Base-by-base conservation (phyloP, 2,888 invertebrate genomes). In the Fabriciana adippe region DNA sequence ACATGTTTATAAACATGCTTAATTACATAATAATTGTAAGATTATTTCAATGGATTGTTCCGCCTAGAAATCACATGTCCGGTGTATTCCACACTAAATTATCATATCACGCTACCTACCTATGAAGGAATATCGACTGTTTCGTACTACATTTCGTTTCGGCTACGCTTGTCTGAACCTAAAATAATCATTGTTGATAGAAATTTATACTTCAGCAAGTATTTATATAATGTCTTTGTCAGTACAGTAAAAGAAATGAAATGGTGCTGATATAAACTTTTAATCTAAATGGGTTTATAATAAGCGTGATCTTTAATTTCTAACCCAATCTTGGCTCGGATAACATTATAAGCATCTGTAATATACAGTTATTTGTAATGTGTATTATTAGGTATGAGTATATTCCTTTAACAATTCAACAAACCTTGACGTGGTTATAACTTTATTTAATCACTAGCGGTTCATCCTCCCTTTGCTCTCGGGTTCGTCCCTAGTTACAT, bases 51-150 rank as follows among this genome's bases (percentile, higher is more conserved):
- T 61, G 8, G 35, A 53, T 61, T 55, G 75, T 81, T 78, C 80
- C 81, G 78, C 64, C 79, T 82, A 81, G 84, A 83, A 84, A 84
- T 76, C 77, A 66, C 53, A 61, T 72, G 71, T 77, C 73, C 76
- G 78, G 66, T 72, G 57, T 15, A 67, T 73, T 76, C 68, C 73
- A 41, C 55, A 16, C 41, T 26, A 55, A 66, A 61, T 61, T 66
- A 66, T 66, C 26, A 54, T 48, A 66, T 54, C 60, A 60, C 55
- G 66, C 66, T 60, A 66, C 45, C 26, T 60, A 66, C 47, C 48
- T 51, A 56, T 57, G 66, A 60, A 55, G 60, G 41, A 60, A 66
- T 53, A 60, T 45, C n/a, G 59, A 55, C 35, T 59, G 47, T 60
- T 65, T 59, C 45, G 45, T 59, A 61, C 41, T 57, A 41, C 35